Evolutionary conservation across 2,797 vertebrate species (phyloP).

Genomic region (Erpetoichthys calabaricus): DNA sequence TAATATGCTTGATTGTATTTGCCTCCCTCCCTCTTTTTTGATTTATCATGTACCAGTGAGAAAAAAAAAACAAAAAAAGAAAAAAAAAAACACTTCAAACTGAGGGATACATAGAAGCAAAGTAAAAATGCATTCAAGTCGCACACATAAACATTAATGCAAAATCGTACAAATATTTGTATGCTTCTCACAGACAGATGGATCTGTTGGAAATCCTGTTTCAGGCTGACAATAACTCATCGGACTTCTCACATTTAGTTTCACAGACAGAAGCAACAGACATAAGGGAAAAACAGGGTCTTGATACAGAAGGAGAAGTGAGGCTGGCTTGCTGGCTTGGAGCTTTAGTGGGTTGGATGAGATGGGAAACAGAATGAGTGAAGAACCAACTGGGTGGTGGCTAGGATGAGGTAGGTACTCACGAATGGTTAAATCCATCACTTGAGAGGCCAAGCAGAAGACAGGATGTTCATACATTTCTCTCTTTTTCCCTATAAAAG

Average conservation of each 20-base stretch:
- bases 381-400: slow-evolving; percentile 45
- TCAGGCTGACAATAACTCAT: slow-evolving; percentile 59
- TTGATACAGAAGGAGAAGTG: slow-evolving; percentile 54
- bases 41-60: slow-evolving; percentile 77
- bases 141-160: slow-evolving; percentile 73
- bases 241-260: slow-evolving; percentile 64
- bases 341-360: slow-evolving; percentile 54
- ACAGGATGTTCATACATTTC: slow-evolving; percentile 99
- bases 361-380: slow-evolving; percentile 56
- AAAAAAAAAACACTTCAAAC: slow-evolving; percentile 83
- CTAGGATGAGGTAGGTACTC: slow-evolving; percentile 89
- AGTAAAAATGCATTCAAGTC: slow-evolving; percentile 99
- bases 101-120: slow-evolving; percentile 85
- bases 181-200: slow-evolving; percentile 87
- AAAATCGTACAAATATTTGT: slow-evolving; percentile 71
- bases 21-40: slow-evolving; percentile 42
- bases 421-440: slow-evolving; percentile 99
- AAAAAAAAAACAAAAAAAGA: slow-evolving; percentile 83
- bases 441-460: slow-evolving; percentile 99
- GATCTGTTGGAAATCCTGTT: slow-evolving; percentile 58
- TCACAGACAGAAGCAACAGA: slow-evolving; percentile 73
- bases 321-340: slow-evolving; percentile 46
- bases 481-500: slow-evolving; percentile 99
- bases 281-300: slow-evolving; percentile 57
- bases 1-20: too few relatives aligned